These are phyloP conservation scores for Anarhynchus alexandrinus DNA, from an alignment of 2,113 vertebrate genomes.

Conservation along the genomic window DNA sequence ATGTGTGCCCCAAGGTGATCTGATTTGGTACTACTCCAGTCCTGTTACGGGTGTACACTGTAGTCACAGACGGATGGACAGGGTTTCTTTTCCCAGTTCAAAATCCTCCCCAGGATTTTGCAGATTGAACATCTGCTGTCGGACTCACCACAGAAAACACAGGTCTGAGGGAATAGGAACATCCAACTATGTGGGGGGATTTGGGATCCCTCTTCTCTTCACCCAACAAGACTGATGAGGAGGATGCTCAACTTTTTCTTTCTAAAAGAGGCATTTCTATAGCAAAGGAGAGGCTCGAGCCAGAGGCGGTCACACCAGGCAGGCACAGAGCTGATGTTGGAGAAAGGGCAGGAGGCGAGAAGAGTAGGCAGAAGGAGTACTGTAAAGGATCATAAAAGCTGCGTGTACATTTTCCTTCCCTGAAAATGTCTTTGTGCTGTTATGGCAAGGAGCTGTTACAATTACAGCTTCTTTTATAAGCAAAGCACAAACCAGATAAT, in stretches of 20 bases:
- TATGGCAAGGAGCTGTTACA: conserved; percentile 39
- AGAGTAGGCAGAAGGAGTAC: background rate
- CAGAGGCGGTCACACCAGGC: background rate
- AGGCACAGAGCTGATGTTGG: background rate
- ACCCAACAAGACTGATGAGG: background rate
- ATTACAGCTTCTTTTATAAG: conserved; percentile 44
- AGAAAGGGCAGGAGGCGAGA: background rate
- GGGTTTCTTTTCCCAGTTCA: background rate
- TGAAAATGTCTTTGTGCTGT: conserved; percentile 44
- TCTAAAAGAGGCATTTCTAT: background rate
- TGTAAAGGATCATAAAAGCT: conserved; percentile 10
- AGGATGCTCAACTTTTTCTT: background rate
- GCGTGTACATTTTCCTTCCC: background rate
- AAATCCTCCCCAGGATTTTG: background rate
- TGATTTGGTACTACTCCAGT: background rate
- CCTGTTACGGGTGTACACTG: background rate
- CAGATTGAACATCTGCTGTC: background rate
- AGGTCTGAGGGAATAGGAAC: background rate
- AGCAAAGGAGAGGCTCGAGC: background rate
- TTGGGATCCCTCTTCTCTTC: background rate
- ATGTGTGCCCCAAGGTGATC: background rate
- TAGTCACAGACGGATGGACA: background rate
- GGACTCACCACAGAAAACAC: background rate
- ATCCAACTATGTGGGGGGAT: background rate
- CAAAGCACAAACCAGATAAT: conserved; percentile 35